phyloP scores from a whole-genome alignment of 1,140 invertebrate species.

The Drosophila santomea region DNA sequence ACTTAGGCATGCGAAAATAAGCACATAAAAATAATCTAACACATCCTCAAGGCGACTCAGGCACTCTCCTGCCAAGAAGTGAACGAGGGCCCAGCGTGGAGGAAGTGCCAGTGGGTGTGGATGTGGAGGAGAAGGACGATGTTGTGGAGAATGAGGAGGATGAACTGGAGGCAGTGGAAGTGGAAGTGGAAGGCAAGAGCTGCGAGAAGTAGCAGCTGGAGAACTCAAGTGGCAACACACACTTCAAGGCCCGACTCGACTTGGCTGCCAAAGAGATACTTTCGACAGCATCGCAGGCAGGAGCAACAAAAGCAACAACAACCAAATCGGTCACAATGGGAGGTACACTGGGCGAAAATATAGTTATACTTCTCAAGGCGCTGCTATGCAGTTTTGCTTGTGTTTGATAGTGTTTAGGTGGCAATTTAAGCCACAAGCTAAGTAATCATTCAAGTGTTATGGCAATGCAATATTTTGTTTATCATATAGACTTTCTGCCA shows the following conservation, averaged over 20 bases:
- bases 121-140: too few species aligned
- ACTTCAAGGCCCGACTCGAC: slow-evolving; percentile 65
- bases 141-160: not conserved
- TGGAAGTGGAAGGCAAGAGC: slow-evolving; percentile 4
- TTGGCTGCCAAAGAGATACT: slow-evolving; percentile 67
- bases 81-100: slow-evolving; percentile 6
- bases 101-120: not conserved
- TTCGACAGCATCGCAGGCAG: slow-evolving; percentile 49
- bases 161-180: not conserved
- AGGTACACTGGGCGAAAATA: slow-evolving; percentile 1
- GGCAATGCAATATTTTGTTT: too few species aligned
- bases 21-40: slow-evolving; percentile 76
- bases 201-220: slow-evolving; percentile 40
- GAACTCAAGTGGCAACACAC: slow-evolving; percentile 72
- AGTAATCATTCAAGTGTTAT: too few species aligned
- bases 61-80: slow-evolving; percentile 53
- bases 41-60: slow-evolving; percentile 61
- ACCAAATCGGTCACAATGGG: slow-evolving; percentile 67
- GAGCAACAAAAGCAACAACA: slow-evolving; percentile 30
- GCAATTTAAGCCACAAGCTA: too few species aligned
- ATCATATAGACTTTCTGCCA: slow-evolving; percentile 6
- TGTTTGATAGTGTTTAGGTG: too few species aligned
- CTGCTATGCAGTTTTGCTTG: too few species aligned
- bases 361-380: not conserved
- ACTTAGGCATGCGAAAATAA: slow-evolving; percentile 77